phyloP scores from a whole-genome alignment of 2,113 vertebrate genomes.

The Sminthopsis crassicaudata region DNA sequence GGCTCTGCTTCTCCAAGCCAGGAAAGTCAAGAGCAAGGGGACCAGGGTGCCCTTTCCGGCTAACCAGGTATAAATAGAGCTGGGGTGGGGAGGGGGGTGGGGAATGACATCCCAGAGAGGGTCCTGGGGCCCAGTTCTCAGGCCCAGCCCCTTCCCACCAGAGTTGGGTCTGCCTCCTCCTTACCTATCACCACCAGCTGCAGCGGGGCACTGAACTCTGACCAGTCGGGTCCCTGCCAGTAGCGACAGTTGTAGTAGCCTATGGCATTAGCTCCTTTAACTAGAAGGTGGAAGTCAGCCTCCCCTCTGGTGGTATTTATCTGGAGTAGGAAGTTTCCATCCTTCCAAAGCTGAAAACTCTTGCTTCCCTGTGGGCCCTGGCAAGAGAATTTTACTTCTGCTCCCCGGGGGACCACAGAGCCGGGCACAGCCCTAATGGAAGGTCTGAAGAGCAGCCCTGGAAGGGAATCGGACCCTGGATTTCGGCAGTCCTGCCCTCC shows the following conservation, averaged over 20 bases:
- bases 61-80: not conserved
- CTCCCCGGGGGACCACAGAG: not conserved
- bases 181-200: not conserved
- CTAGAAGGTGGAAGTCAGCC: not conserved
- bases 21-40: not conserved
- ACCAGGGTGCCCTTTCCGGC: not conserved
- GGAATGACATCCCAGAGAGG: too few relatives aligned
- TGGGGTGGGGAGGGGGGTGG: too few relatives aligned
- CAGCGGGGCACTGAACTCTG: not conserved
- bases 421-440: slow-evolving; percentile 7
- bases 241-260: not conserved
- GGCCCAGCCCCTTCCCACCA: too few relatives aligned
- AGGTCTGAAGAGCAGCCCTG: not conserved
- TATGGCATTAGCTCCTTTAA: rapidly evolving
- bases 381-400: not conserved
- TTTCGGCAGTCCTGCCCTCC: not conserved
- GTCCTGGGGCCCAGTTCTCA: not conserved
- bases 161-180: not conserved
- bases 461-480: not conserved
- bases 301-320: not conserved
- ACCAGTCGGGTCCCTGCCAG: not conserved
- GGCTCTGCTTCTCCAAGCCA: too few relatives aligned
- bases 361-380: not conserved
- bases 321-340: not conserved
- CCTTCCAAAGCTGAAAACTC: not conserved